Evolutionary conservation across 2,888 invertebrate species (phyloP).

Genomic region (Cataglyphis altisquamis): DNA sequence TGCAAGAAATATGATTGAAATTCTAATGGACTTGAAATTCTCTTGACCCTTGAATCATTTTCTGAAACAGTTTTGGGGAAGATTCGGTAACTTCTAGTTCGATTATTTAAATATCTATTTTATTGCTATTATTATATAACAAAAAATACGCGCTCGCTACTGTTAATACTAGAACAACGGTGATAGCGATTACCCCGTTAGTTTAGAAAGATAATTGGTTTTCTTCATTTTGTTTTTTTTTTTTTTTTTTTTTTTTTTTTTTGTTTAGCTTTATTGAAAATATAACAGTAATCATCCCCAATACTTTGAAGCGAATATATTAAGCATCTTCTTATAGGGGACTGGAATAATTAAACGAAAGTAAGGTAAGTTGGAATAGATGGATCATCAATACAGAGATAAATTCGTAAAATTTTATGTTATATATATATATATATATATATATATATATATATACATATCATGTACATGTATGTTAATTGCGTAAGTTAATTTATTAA

Average conservation of each 20-base stretch:
- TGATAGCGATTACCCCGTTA: conserved; percentile 78
- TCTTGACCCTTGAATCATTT: conserved; percentile 82
- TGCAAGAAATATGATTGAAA: conserved; percentile 82
- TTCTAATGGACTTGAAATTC: conserved; percentile 80
- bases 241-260: conserved; percentile 46
- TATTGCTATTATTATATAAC: conserved; percentile 40
- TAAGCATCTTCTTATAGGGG: conserved; percentile 53
- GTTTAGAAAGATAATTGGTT: conserved; percentile 66
- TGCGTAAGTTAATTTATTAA: background rate
- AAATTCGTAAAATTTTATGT: conserved; percentile 28
- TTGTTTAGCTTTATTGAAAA: conserved; percentile 56
- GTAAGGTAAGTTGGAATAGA: conserved; percentile 69
- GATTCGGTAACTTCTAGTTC: conserved; percentile 76
- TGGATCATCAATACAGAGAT: conserved; percentile 39
- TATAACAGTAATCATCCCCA: conserved; percentile 83
- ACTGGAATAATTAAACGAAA: conserved; percentile 38
- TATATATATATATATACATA: background rate
- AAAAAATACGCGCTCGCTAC: conserved; percentile 52
- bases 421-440: background rate
- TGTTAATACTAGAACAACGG: conserved; percentile 43
- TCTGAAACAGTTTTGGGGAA: conserved; percentile 86
- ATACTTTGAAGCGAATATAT: conserved; percentile 78
- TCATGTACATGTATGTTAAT: conserved; percentile 14
- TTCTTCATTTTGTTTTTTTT: conserved; percentile 55
- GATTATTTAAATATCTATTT: conserved; percentile 59